A percentile compares a stretch with the other conserved stretches of the same genome.
These are phyloP conservation scores for Drosophila planitibia DNA, from an alignment of 2,888 invertebrate species.

Conservation along the genomic window DNA sequence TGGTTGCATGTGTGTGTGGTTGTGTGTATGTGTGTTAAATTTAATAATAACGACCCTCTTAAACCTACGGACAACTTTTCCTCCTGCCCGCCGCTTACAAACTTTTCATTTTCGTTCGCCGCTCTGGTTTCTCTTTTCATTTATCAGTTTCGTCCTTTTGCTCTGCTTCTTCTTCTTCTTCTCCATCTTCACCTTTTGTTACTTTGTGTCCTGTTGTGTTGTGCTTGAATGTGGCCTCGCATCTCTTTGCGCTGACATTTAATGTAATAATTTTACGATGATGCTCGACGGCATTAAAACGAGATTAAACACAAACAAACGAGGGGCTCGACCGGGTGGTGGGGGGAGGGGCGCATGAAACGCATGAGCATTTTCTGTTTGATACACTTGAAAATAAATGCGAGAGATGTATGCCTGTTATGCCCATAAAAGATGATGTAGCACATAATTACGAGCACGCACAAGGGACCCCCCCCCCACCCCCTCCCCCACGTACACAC, in stretches of 20 bases:
- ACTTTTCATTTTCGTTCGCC: conserved; percentile 34
- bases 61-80: conserved; percentile 56
- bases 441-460: conserved; percentile 71
- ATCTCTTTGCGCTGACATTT: conserved; percentile 73
- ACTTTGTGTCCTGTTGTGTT: conserved; percentile 23
- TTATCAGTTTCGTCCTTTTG: conserved; percentile 20
- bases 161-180: conserved; percentile 11
- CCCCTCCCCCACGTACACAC: conserved; percentile 6
- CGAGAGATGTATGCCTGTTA: conserved; percentile 51
- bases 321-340: conserved; percentile 24
- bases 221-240: conserved; percentile 40
- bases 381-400: conserved; percentile 70
- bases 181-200: conserved; percentile 19
- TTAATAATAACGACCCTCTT: conserved; percentile 79
- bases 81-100: conserved; percentile 33
- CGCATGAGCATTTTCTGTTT: conserved; percentile 50
- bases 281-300: conserved; percentile 80
- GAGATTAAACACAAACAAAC: conserved; percentile 80
- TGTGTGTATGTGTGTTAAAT: conserved; percentile 70
- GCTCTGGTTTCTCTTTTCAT: conserved; percentile 12
- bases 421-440: conserved; percentile 76
- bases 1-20: background rate
- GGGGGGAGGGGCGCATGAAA: background rate
- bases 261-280: conserved; percentile 80
- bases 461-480: conserved; percentile 20